Evolutionary conservation across 2,888 invertebrate genomes (phyloP), one percentile per base, ranked within the genome.

Genomic region (Eudasyphora cyanicolor): DNA sequence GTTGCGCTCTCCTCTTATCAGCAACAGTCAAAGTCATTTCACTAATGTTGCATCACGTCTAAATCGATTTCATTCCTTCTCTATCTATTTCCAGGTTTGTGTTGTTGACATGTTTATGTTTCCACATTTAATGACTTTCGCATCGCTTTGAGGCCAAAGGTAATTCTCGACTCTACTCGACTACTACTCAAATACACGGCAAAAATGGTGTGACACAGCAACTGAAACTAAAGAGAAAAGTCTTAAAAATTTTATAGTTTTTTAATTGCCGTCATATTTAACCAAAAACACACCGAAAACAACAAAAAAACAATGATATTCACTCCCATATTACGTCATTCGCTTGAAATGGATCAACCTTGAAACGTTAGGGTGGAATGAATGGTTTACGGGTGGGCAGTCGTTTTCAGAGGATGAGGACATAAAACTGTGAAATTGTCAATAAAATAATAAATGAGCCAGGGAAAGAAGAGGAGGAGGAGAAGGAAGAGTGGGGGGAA

Each of bases 61-160:
- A 4, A 32, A 24, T 69, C 64, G 10, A 64, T 35, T 60, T 45
- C 29, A 57, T 21, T 14, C 12, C 45, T 70, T 57, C 38, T n/a
- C n/a, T 49, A 35, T 70, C 69, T 70, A 80, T 70, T 75, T 80
- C 27, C 35, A 80, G 75, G 69, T 75, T 75, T 60, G n/a, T n/a
- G n/a, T n/a, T n/a, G 75, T 80, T 74, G 74, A 75, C 79, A 75
- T 60, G 45, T 69, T 74, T 24, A 35, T 60, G 19, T 45, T 49
- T 42, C 21, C 21, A 38, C 29, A 42, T 67, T 67, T 67, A 67
- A 67, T 67, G 67, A n/a, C 67, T 42, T 67, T 24, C 42, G 21
- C 67, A 38, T 67, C 42, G 35, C 42, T 67, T 24, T 24, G 8
- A 24, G 67, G 67, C 42, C 64, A 42, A 38, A 42, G 67, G 67